Evolutionary conservation across 2,113 vertebrate species (phyloP).

Genomic region (Poeciliopsis turrubarensis): DNA sequence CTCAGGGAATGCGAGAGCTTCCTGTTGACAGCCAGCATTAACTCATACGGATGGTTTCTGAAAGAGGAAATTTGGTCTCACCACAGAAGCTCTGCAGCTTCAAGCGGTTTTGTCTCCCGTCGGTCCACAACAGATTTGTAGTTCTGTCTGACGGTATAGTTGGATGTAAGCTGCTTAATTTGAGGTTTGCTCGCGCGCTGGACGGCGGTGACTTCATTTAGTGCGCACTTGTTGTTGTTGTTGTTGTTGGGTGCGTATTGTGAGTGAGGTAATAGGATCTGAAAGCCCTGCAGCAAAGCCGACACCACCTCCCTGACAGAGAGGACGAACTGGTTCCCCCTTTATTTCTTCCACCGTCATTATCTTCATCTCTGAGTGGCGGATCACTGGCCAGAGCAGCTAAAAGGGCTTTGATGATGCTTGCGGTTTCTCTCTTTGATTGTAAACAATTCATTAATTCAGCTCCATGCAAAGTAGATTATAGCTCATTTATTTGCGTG

Average conservation of each 20-base stretch:
- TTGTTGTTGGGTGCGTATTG: conserved; percentile 21
- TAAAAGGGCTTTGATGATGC: neutral
- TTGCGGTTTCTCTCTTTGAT: no score
- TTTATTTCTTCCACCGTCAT: conserved; percentile 44
- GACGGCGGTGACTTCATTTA: conserved; percentile 1
- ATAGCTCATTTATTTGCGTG: neutral
- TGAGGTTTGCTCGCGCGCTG: neutral
- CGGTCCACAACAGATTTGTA: conserved; percentile 14
- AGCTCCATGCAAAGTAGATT: neutral
- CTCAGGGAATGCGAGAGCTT: conserved; percentile 64
- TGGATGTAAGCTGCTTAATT: conserved; percentile 1
- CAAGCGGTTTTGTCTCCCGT: conserved; percentile 25
- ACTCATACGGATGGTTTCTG: conserved; percentile 65
- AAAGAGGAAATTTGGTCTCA: conserved; percentile 59
- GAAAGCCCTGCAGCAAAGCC: conserved; percentile 54
- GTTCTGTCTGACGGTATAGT: neutral
- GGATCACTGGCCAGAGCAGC: neutral
- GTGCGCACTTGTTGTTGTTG: conserved; percentile 14
- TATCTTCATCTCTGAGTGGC: conserved; percentile 8
- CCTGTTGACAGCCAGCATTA: conserved; percentile 53
- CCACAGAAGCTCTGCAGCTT: conserved; percentile 15
- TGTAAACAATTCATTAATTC: neutral
- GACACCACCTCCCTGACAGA: conserved; percentile 31
- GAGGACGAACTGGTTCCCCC: conserved; percentile 34
- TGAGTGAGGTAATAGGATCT: conserved; percentile 70